phyloP scores from a whole-genome alignment of 2,888 invertebrate species.

The Epirrhoe tristata region DNA sequence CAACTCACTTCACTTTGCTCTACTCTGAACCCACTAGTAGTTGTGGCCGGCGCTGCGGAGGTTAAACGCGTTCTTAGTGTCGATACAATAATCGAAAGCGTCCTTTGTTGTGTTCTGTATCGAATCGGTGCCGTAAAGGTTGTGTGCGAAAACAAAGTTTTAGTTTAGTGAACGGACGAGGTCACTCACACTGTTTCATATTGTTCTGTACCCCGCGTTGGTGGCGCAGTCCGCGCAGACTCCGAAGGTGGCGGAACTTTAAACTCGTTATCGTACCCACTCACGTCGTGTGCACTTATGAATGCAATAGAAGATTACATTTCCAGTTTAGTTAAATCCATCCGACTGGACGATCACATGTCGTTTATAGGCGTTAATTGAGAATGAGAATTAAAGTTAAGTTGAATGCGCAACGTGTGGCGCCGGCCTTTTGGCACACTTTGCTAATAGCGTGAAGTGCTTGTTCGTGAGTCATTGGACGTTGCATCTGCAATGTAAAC shows the following conservation, averaged over 20 bases:
- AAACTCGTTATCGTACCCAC: constrained; percentile 55
- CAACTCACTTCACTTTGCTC: constrained; percentile 64
- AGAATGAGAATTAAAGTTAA: constrained; percentile 39
- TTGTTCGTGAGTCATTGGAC: constrained; percentile 71
- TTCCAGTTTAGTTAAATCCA: constrained; percentile 37
- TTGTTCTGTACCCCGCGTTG: constrained; percentile 42
- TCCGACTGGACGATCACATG: constrained; percentile 16
- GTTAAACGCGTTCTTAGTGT: constrained; percentile 56
- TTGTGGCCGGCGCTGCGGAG: constrained; percentile 67
- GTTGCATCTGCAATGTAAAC: constrained; percentile 76
- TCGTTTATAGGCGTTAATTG: constrained; percentile 27
- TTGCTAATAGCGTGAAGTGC: constrained; percentile 64
- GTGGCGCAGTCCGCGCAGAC: constrained; percentile 64
- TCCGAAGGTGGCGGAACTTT: constrained; percentile 61
- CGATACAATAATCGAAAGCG: constrained; percentile 42
- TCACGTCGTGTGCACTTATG: constrained; percentile 43
- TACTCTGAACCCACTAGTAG: constrained; percentile 55
- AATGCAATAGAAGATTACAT: constrained; percentile 48
- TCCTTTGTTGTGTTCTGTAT: constrained; percentile 67
- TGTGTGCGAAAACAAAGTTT: constrained; percentile 54
- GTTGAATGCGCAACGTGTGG: constrained; percentile 53
- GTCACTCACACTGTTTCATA: constrained; percentile 50
- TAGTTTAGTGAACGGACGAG: constrained; percentile 68
- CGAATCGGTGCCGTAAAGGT: constrained; percentile 50
- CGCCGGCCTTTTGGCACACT: constrained; percentile 69